These are phyloP conservation scores for Ceyx cyanopectus DNA, from an alignment of 2,113 vertebrate genomes.

Conservation along the genomic window DNA sequence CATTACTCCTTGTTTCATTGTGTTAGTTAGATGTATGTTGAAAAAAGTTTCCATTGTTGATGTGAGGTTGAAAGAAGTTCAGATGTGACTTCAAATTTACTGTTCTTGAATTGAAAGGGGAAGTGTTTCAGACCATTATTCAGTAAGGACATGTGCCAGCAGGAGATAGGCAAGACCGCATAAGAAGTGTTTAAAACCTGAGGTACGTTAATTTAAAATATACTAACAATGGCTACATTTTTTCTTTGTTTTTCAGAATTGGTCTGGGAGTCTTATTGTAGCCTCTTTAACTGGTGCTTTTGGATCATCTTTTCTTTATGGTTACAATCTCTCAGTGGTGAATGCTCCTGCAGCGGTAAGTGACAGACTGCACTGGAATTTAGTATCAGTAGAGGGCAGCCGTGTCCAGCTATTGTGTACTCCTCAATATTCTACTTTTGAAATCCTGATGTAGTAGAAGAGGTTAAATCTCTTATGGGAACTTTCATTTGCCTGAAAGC, in stretches of 20 bases:
- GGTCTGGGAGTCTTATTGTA: slow-evolving; percentile 81
- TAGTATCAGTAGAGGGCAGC: slow-evolving; percentile 14
- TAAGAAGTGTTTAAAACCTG: not conserved
- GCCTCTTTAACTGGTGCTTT: slow-evolving; percentile 86
- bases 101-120: not conserved
- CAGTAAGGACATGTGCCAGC: not conserved
- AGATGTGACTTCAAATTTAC: not conserved
- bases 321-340: slow-evolving; percentile 91
- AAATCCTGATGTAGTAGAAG: not conserved
- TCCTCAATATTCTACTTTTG: not conserved
- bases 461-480: not conserved
- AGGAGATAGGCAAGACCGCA: not conserved
- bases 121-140: not conserved
- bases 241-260: slow-evolving; percentile 71
- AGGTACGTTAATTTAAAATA: not conserved
- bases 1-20: rapidly evolving
- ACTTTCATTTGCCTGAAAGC: not conserved
- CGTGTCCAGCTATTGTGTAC: not conserved
- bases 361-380: not conserved
- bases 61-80: not conserved
- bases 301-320: slow-evolving; percentile 91
- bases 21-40: too few species aligned
- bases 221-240: not conserved
- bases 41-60: not conserved
- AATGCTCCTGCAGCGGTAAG: slow-evolving; percentile 88